phyloP scores from a whole-genome alignment of 2,888 invertebrate genomes.

The Acanthosepion pharaonis region DNA sequence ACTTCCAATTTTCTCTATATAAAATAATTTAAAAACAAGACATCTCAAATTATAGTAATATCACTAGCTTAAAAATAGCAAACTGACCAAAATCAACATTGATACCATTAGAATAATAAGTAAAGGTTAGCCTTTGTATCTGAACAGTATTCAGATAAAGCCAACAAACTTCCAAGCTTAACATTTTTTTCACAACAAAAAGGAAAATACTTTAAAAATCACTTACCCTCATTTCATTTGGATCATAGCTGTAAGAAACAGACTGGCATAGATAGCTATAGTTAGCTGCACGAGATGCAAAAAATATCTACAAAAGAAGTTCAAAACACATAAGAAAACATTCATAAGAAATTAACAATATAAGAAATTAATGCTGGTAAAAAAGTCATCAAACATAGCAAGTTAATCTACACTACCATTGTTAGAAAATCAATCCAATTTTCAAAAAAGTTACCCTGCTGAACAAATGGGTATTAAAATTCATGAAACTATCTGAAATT shows the following conservation, averaged over 20 bases:
- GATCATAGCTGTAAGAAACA: constrained; percentile 70
- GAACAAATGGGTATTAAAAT: not conserved
- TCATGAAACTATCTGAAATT: not conserved
- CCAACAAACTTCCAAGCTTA: not conserved
- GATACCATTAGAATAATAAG: not conserved
- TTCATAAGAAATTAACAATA: not conserved
- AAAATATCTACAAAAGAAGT: constrained; percentile 59
- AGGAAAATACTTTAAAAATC: not conserved
- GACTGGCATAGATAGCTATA: constrained; percentile 74
- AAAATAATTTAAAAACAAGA: no score
- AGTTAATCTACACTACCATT: not conserved
- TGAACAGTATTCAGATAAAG: not conserved
- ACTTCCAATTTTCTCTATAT: no score
- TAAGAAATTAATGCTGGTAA: not conserved
- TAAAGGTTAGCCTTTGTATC: no score
- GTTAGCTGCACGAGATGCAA: constrained; percentile 58
- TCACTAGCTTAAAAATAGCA: no score
- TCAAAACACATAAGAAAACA: not conserved
- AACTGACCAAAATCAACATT: not conserved
- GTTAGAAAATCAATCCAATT: not conserved
- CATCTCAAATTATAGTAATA: no score
- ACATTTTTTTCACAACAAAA: not conserved
- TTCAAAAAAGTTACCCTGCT: not conserved
- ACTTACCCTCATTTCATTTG: constrained; percentile 72
- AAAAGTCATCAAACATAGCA: not conserved